phyloP scores from a whole-genome alignment of 1,140 invertebrate genomes.

The Apis dorsata region DNA sequence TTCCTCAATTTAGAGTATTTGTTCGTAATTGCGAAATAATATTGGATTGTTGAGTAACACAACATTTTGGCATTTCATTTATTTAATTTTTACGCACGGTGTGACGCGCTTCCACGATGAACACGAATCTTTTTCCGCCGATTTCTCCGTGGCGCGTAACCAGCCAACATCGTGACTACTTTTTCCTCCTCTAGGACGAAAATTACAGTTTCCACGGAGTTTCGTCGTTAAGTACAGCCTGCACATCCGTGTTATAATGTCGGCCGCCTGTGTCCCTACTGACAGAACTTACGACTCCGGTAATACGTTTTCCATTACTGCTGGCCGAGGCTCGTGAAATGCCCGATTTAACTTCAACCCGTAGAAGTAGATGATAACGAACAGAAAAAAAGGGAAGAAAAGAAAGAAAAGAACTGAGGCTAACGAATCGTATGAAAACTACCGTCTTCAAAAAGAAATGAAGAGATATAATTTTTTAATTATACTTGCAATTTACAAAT shows the following conservation, averaged over 20 bases:
- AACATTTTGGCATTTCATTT: background rate
- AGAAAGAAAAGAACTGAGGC: background rate
- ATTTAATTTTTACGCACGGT: background rate
- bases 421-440: background rate
- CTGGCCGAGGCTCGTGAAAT: conserved; percentile 49
- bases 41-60: too few relatives aligned
- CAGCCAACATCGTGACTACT: conserved; percentile 1
- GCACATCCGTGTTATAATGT: conserved; percentile 77
- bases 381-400: background rate
- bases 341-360: conserved; percentile 51
- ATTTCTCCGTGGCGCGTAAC: too few relatives aligned
- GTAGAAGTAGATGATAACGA: conserved; percentile 14
- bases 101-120: background rate
- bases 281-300: conserved; percentile 69
- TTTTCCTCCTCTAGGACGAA: conserved; percentile 65
- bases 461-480: background rate
- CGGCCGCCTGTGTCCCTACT: conserved; percentile 60
- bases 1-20: too few relatives aligned
- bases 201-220: conserved; percentile 78
- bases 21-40: too few relatives aligned
- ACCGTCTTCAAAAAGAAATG: background rate
- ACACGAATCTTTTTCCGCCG: background rate
- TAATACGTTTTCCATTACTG: conserved; percentile 77
- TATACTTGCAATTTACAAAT: background rate
- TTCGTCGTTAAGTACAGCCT: conserved; percentile 79